These are phyloP conservation scores for Masnerella sp. DNA, from an alignment of 2,888 invertebrate species.

Conservation along the genomic window DNA sequence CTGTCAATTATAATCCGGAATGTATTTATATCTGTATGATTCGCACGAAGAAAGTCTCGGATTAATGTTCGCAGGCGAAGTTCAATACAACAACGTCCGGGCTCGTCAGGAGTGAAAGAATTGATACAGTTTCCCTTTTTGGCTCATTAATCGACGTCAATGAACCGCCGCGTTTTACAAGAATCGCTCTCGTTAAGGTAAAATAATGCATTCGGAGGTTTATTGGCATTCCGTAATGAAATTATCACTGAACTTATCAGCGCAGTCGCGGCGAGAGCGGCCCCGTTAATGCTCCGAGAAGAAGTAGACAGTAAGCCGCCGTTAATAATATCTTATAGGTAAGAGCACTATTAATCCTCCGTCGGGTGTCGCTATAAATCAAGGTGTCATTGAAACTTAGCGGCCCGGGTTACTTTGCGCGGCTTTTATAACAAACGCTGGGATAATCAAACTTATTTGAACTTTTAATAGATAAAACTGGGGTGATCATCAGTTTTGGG, in stretches of 20 bases:
- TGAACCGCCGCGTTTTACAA: slow-evolving; percentile 33
- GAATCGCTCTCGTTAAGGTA: slow-evolving; percentile 39
- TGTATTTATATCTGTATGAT: too few species aligned
- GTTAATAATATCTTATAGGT: slow-evolving; percentile 66
- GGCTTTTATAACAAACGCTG: slow-evolving; percentile 61
- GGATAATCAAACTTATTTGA: slow-evolving; percentile 62
- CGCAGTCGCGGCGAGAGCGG: slow-evolving; percentile 34
- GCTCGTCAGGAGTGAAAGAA: not conserved
- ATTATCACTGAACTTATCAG: slow-evolving; percentile 51
- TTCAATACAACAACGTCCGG: too few species aligned
- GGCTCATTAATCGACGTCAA: slow-evolving; percentile 28
- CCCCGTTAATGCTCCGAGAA: slow-evolving; percentile 39
- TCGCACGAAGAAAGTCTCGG: too few species aligned
- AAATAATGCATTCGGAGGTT: slow-evolving; percentile 35
- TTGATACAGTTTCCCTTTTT: slow-evolving; percentile 7
- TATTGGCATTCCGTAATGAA: slow-evolving; percentile 42
- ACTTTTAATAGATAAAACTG: slow-evolving; percentile 58
- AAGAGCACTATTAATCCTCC: slow-evolving; percentile 65
- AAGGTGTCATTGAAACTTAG: slow-evolving; percentile 51
- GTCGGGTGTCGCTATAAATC: slow-evolving; percentile 65
- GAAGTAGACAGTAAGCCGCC: slow-evolving; percentile 63
- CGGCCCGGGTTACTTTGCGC: slow-evolving; percentile 40
- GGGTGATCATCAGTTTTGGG: slow-evolving; percentile 27
- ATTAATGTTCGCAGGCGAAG: too few species aligned
- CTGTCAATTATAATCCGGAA: too few species aligned